A percentile compares a stretch with the other conserved stretches of the same genome.
phyloP scores from a whole-genome alignment of 1,140 invertebrate genomes.

The Hypothenemus hampei region DNA sequence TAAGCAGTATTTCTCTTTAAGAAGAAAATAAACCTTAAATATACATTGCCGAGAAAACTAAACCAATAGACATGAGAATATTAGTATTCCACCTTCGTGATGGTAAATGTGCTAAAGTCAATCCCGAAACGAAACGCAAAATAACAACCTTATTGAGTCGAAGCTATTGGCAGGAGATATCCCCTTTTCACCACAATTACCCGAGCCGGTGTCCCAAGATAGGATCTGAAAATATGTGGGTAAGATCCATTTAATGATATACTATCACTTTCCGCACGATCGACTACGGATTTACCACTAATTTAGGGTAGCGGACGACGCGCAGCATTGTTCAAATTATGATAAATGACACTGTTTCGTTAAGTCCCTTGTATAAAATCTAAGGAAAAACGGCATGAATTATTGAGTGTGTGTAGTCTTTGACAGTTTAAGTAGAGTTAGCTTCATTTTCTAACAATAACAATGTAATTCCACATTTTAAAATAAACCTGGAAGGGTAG shows the following conservation, averaged over 20 bases:
- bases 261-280: conserved; percentile 11
- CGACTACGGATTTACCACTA: conserved; percentile 3
- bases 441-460: no score
- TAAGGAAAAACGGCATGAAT: not conserved
- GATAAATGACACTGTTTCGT: conserved; percentile 10
- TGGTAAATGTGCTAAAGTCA: no score
- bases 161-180: not conserved
- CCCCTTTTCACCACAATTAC: conserved; percentile 6
- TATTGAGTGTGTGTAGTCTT: not conserved
- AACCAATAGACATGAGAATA: no score
- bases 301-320: conserved; percentile 7
- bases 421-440: no score
- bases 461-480: no score
- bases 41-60: no score
- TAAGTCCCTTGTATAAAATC: conserved; percentile 3
- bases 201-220: conserved; percentile 1
- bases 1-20: no score
- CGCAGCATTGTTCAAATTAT: conserved; percentile 7
- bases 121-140: not conserved
- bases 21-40: no score
- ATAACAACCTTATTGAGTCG: not conserved
- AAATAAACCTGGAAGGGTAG: no score
- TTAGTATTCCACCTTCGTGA: no score
- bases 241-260: conserved; percentile 12
- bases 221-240: conserved; percentile 9